Base-by-base conservation (phyloP, 2,113 vertebrate genomes). In the Elachura formosa region DNA sequence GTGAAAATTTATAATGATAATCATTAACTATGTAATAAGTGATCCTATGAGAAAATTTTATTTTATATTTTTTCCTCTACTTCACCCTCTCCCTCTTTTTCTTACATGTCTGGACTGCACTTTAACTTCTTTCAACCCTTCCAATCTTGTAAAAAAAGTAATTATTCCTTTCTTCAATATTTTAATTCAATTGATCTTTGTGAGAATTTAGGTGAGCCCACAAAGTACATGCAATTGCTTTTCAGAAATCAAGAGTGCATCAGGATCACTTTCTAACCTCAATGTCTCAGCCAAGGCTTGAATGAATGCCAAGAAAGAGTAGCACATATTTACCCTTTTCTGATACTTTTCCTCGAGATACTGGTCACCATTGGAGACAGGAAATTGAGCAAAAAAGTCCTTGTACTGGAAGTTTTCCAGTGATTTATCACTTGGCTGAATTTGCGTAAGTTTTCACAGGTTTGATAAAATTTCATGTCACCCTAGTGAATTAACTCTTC, bases 331-430 rank as follows among this genome's bases (percentile, higher is more conserved):
- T 76, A 67, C 14, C 40, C 22, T 93, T 75, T 94, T 63, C 77
- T 84, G 38, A 43, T 71, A 71, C n/a, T 74, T 73, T 79, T 83
- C 28, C 33, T 91, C 28, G 63, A 87, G 48, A 10, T 46, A 28
- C 40, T 81, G 56, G 51, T 81, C 61, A 46, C 77, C 84, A 63
- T 67, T 36, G 55, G 81, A 78, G 56, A 72, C 66, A 55, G 69
- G 36, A 94, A 96, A 96, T 84, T 67, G 84, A 91, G 64, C 34
- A 89, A 92, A 89, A 90, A 93, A 40, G 31, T 55, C 29, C 33
- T 71, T 77, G 55, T 23, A 54, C 23, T 87, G 93, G 72, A 94
- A 43, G 6, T 64, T 84, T 89, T 84, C 84, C 89, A 91, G 74
- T 64, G 58, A 78, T 95, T 81, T 95, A 64, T 92, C 69, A 38